Evolutionary conservation across 2,113 vertebrate species (phyloP).

Genomic region (Scomber scombrus): DNA sequence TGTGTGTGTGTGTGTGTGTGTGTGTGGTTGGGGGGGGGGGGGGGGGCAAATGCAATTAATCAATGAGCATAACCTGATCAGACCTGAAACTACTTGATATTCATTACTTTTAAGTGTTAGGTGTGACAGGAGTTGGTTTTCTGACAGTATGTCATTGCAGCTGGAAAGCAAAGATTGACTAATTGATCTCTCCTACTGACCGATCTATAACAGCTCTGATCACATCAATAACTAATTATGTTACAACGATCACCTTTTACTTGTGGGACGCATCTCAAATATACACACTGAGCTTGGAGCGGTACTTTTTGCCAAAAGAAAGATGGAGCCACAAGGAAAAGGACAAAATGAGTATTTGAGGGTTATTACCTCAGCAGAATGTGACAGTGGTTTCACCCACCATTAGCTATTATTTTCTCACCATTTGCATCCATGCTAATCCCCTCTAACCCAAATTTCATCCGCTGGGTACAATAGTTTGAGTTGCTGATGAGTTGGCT

Average conservation of each 20-base stretch:
- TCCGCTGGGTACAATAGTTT: constrained; percentile 2
- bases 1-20: no score
- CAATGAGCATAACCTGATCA: not conserved
- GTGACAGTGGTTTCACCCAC: constrained; percentile 4
- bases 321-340: not conserved
- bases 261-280: not conserved
- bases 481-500: constrained; percentile 40
- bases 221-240: constrained; percentile 15
- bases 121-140: constrained; percentile 13
- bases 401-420: constrained; percentile 20
- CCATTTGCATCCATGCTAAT: constrained; percentile 18
- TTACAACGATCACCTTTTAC: not conserved
- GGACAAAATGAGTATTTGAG: not conserved
- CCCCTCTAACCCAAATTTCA: not conserved
- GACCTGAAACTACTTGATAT: not conserved
- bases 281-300: not conserved
- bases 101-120: constrained; percentile 12
- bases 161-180: not conserved
- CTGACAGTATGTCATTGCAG: not conserved
- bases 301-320: not conserved
- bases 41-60: not conserved
- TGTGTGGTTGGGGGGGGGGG: no score
- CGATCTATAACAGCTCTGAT: not conserved
- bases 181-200: not conserved
- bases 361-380: constrained; percentile 25